Conservation (phyloP, 2,888 invertebrate genomes). For the Automeris io region DNA sequence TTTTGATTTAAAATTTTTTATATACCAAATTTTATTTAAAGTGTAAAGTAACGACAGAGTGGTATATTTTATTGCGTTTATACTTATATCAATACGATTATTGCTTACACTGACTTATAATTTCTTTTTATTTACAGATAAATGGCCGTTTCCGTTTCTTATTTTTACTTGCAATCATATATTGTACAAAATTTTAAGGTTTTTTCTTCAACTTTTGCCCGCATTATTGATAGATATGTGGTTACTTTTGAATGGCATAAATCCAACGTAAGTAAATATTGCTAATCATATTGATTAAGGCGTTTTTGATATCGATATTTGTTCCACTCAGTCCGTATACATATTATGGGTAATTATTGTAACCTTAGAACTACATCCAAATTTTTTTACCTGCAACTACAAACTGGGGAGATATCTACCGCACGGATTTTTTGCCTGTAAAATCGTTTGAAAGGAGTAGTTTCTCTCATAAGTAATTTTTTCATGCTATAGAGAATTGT, state of each 20-base stretch:
- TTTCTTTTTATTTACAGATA: slow-evolving; percentile 24
- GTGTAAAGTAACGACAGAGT: not conserved
- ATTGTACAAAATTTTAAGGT: slow-evolving; percentile 20
- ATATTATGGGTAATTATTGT: not conserved
- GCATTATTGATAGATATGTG: slow-evolving; percentile 30
- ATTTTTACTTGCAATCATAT: slow-evolving; percentile 20
- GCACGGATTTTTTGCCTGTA: no score
- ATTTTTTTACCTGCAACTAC: no score
- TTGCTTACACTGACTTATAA: not conserved
- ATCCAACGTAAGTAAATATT: slow-evolving; percentile 24
- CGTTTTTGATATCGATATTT: no score
- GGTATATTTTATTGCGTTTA: not conserved
- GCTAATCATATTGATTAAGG: not conserved
- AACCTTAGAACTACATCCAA: not conserved
- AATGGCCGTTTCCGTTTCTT: slow-evolving; percentile 22
- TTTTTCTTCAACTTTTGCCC: slow-evolving; percentile 29
- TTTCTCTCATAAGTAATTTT: no score
- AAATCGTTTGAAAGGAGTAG: no score
- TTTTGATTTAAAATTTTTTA: no score
- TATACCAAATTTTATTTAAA: no score
- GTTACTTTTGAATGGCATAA: slow-evolving; percentile 22
- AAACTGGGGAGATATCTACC: no score
- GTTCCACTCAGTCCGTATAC: no score
- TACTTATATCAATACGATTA: not conserved
- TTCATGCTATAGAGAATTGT: no score